phyloP scores from a whole-genome alignment of 2,797 vertebrate genomes.

The Emys orbicularis region DNA sequence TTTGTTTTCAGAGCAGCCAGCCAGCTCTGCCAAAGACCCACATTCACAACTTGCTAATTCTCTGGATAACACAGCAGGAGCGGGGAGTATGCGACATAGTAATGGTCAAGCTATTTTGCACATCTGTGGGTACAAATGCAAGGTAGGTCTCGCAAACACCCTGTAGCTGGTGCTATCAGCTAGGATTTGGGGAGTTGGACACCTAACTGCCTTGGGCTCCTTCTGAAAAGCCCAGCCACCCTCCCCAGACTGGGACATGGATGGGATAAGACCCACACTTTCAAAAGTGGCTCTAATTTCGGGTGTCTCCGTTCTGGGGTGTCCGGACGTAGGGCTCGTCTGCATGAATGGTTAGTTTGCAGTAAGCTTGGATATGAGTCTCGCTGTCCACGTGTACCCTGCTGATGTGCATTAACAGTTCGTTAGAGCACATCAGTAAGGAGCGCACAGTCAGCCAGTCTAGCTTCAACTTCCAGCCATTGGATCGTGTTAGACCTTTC shows the following conservation, averaged over 20 bases:
- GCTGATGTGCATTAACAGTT: not conserved
- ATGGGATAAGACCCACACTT: not conserved
- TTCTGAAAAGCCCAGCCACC: not conserved
- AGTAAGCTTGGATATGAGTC: not conserved
- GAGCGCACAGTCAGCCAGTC: not conserved
- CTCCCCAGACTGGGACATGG: not conserved
- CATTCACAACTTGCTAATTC: not conserved
- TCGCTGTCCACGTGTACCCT: not conserved
- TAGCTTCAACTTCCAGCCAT: not conserved
- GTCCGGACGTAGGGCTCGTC: not conserved
- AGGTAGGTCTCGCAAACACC: not conserved
- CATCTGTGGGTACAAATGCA: not conserved
- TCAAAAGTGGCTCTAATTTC: not conserved
- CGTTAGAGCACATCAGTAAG: not conserved
- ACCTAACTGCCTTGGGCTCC: not conserved
- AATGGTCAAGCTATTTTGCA: not conserved
- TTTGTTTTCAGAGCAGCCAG: not conserved
- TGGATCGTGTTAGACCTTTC: not conserved
- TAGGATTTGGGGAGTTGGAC: not conserved
- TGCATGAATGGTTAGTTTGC: not conserved
- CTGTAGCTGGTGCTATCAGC: not conserved
- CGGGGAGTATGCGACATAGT: not conserved
- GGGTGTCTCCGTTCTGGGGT: not conserved
- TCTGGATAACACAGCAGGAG: not conserved
- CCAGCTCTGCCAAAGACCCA: not conserved